A percentile compares a stretch with the other conserved stretches of the same genome.
Evolutionary conservation across 2,797 vertebrate genomes (phyloP).

Genomic region (Ammospiza maritima): DNA sequence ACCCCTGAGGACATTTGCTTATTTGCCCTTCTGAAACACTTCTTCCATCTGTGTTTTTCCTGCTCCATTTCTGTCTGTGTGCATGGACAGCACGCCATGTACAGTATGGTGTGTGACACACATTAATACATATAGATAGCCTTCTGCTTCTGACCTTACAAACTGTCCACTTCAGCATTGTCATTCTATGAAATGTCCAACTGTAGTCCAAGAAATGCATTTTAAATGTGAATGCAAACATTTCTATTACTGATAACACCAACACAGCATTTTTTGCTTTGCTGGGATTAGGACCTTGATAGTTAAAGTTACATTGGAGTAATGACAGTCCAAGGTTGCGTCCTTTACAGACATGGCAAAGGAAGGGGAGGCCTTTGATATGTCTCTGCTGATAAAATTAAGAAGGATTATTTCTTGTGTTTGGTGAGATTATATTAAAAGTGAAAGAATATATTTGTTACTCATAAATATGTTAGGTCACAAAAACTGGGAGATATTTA

Average conservation of each 20-base stretch:
- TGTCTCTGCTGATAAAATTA: conserved; percentile 32
- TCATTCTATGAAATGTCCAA: conserved; percentile 56
- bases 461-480: neutral
- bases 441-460: neutral
- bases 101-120: conserved; percentile 17
- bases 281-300: conserved; percentile 49
- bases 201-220: conserved; percentile 68
- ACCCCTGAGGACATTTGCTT: neutral
- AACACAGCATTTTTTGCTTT: conserved; percentile 68
- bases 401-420: conserved; percentile 1
- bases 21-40: neutral
- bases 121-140: conserved; percentile 49
- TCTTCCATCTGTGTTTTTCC: neutral
- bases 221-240: conserved; percentile 72
- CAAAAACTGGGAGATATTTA: neutral
- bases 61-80: neutral
- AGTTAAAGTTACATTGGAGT: conserved; percentile 57
- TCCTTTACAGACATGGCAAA: conserved; percentile 39
- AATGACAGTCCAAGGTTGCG: conserved; percentile 51
- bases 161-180: conserved; percentile 72
- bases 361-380: neutral
- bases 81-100: neutral
- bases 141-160: conserved; percentile 68
- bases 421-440: conserved; percentile 4
- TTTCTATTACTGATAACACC: conserved; percentile 71